Evolutionary conservation across 2,888 invertebrate genomes (phyloP).

Genomic region (Drosophila koepferae): DNA sequence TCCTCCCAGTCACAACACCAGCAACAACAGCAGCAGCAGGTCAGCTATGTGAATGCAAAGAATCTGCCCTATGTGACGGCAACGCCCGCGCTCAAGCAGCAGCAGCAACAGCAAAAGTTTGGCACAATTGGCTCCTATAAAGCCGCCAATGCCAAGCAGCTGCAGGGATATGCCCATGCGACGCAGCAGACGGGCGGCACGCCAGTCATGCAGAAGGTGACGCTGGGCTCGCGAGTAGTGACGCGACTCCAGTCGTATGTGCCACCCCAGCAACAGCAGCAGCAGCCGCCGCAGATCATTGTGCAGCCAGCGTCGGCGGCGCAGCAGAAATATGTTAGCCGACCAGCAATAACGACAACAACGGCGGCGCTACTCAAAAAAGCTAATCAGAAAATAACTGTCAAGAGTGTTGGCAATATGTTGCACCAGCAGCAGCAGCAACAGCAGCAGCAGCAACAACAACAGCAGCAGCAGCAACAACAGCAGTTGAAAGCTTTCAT

Average conservation of each 20-base stretch:
- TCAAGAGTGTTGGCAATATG: constrained; percentile 72
- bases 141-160: constrained; percentile 37
- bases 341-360: constrained; percentile 49
- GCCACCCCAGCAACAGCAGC: constrained; percentile 52
- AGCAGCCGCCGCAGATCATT: constrained; percentile 67
- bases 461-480: constrained; percentile 66
- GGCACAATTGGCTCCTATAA: constrained; percentile 43
- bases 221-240: constrained; percentile 77
- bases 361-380: constrained; percentile 57
- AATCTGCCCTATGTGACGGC: constrained; percentile 81
- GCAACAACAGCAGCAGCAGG: constrained; percentile 56
- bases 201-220: constrained; percentile 59
- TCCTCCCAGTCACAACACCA: constrained; percentile 68
- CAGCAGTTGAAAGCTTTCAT: constrained; percentile 68
- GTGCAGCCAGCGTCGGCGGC: constrained; percentile 63
- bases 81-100: constrained; percentile 63
- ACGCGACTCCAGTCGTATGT: constrained; percentile 82
- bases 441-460: constrained; percentile 75
- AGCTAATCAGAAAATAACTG: constrained; percentile 67
- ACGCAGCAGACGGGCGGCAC: constrained; percentile 36
- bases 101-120: constrained; percentile 61
- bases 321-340: constrained; percentile 76
- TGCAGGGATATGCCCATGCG: constrained; percentile 51
- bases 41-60: constrained; percentile 66
- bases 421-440: constrained; percentile 70